These are phyloP conservation scores for Globicephala melas DNA, from an alignment of 2,113 vertebrate species.

Conservation along the genomic window DNA sequence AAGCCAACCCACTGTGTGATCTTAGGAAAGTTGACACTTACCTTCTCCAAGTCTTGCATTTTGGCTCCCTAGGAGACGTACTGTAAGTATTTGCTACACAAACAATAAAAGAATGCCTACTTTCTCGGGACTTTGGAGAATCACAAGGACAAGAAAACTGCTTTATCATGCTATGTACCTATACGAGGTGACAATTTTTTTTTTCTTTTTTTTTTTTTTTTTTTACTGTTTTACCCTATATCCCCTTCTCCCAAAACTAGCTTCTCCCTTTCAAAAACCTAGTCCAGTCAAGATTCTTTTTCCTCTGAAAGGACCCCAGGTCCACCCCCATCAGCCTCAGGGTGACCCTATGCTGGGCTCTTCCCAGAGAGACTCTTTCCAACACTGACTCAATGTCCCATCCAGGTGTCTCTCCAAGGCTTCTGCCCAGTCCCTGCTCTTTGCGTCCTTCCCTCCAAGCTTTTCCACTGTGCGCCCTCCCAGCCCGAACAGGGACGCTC, in stretches of 20 bases:
- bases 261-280: slow-evolving; percentile 33
- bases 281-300: not conserved
- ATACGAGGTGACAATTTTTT: not conserved
- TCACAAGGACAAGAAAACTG: not conserved
- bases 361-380: not conserved
- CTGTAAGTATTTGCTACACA: not conserved
- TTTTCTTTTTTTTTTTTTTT: not conserved
- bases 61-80: not conserved
- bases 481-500: not conserved
- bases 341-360: not conserved
- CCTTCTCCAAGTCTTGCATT: not conserved
- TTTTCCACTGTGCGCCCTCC: not conserved
- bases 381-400: not conserved
- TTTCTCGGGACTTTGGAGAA: not conserved
- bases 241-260: not conserved
- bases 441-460: not conserved
- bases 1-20: not conserved
- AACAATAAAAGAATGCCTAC: not conserved
- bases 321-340: not conserved
- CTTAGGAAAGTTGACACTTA: not conserved
- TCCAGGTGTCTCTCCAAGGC: not conserved
- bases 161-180: not conserved
- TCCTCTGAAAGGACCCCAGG: not conserved
- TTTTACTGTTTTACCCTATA: not conserved
- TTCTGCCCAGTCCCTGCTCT: not conserved